These are phyloP conservation scores for Muscidifurax raptorellus DNA, from an alignment of 1,140 invertebrate species.

Conservation along the genomic window DNA sequence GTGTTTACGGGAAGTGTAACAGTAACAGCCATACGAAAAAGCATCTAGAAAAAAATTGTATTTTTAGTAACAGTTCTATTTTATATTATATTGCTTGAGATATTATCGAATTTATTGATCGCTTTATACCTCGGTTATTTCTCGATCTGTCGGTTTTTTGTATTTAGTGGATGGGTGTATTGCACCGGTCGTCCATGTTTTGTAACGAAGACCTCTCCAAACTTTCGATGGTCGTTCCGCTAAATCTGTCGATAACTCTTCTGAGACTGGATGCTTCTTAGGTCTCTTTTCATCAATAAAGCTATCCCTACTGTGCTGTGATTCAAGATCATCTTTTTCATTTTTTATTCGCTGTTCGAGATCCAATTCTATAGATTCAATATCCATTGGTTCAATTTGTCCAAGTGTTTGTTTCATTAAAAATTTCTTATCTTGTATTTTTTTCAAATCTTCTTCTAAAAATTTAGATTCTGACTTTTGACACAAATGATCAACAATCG, in stretches of 20 bases:
- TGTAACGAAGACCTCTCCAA: constrained; percentile 85
- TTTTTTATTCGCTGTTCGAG: constrained; percentile 65
- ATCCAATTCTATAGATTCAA: constrained; percentile 59
- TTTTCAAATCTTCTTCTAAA: constrained; percentile 69
- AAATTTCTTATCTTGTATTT: constrained; percentile 65
- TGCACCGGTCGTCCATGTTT: constrained; percentile 81
- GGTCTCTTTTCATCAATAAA: constrained; percentile 70
- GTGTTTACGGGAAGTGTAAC: constrained; percentile 83
- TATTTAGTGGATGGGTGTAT: constrained; percentile 82
- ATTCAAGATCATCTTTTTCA: constrained; percentile 77
- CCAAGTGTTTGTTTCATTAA: constrained; percentile 60
- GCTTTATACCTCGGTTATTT: constrained; percentile 83
- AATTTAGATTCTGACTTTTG: constrained; percentile 73
- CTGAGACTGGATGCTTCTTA: constrained; percentile 72
- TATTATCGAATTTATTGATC: background rate
- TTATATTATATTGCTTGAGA: constrained; percentile 3
- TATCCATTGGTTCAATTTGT: constrained; percentile 54
- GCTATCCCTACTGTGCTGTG: constrained; percentile 69
- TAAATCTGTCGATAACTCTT: constrained; percentile 66
- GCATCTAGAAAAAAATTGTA: constrained; percentile 75
- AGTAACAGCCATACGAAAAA: constrained; percentile 88
- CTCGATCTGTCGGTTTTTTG: constrained; percentile 87
- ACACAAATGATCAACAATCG: constrained; percentile 80
- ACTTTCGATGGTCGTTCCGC: constrained; percentile 79
- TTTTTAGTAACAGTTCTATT: background rate